Evolutionary conservation across 2,888 invertebrate species (phyloP).

Genomic region (Xestia ashworthii): DNA sequence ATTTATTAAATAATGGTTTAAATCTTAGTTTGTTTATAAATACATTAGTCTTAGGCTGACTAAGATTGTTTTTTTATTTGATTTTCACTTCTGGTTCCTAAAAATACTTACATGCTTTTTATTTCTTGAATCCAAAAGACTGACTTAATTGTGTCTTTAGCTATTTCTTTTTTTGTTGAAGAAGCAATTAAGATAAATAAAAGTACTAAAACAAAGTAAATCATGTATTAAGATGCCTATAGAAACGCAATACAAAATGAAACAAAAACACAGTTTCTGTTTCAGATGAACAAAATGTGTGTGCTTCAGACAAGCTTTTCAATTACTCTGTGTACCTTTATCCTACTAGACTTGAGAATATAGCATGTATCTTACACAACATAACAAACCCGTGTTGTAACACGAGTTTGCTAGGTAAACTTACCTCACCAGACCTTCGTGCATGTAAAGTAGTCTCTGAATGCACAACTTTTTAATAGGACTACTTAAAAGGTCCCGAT

Average conservation of each 20-base stretch:
- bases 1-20: no score
- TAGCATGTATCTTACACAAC: not conserved
- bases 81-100: no score
- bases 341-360: not conserved
- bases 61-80: no score
- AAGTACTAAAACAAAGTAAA: not conserved
- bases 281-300: not conserved
- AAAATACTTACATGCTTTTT: no score
- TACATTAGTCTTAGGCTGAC: no score
- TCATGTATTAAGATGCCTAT: not conserved
- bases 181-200: not conserved
- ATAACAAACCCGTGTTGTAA: not conserved
- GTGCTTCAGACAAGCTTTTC: slow-evolving; percentile 13
- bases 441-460: slow-evolving; percentile 7
- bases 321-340: slow-evolving; percentile 4
- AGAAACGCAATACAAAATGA: not conserved
- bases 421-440: slow-evolving; percentile 1
- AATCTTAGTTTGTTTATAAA: no score
- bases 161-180: no score
- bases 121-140: no score
- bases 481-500: slow-evolving; percentile 24
- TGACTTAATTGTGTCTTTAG: no score
- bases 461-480: slow-evolving; percentile 42
- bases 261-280: not conserved
- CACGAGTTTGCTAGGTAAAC: no score